phyloP scores from a whole-genome alignment of 2,113 vertebrate species.

The Sterrhoptilus dennistouni region DNA sequence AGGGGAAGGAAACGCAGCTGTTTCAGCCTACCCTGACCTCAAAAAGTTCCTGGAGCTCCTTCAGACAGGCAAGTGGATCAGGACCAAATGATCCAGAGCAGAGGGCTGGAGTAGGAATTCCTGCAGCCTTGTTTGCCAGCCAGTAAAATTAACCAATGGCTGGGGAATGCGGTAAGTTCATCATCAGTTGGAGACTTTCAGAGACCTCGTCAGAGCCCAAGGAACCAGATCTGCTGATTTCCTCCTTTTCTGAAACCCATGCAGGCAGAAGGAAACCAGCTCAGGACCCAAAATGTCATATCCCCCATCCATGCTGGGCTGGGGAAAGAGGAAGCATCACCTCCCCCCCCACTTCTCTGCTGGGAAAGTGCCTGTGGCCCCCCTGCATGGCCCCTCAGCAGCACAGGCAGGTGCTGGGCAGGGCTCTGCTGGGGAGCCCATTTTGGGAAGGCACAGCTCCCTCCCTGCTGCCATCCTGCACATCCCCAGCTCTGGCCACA shows the following conservation, averaged over 20 bases:
- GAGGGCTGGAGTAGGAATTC: neutral
- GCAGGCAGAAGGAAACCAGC: neutral
- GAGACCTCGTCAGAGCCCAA: neutral
- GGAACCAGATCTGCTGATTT: constrained; percentile 51
- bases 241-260: neutral
- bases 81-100: accelerated
- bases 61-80: accelerated
- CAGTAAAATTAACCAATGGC: neutral
- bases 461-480: neutral
- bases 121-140: neutral
- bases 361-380: neutral
- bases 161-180: neutral
- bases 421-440: neutral
- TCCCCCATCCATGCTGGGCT: neutral
- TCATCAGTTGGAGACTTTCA: neutral
- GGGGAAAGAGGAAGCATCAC: neutral
- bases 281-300: neutral
- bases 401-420: neutral
- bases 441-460: neutral
- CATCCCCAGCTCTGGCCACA: neutral
- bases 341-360: constrained; percentile 33
- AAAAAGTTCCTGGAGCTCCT: neutral
- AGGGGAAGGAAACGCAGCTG: accelerated
- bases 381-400: neutral
- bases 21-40: neutral